phyloP scores from a whole-genome alignment of 2,888 invertebrate genomes.

The Tholera decimalis region DNA sequence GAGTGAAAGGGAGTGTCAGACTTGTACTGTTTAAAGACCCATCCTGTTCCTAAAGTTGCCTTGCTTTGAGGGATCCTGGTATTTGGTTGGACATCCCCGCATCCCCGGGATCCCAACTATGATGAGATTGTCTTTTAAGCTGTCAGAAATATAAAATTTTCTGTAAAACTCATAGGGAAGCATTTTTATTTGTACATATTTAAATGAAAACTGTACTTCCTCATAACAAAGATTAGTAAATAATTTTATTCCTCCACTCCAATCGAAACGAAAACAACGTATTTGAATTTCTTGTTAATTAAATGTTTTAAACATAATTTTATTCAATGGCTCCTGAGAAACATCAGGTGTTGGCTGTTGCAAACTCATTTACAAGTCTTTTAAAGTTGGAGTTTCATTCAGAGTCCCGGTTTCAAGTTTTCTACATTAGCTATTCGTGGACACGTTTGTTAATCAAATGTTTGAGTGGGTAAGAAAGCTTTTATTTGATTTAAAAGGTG shows the following conservation, averaged over 20 bases:
- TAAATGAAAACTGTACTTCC: too few relatives aligned
- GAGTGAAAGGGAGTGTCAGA: too few relatives aligned
- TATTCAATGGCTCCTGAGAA: constrained; percentile 58
- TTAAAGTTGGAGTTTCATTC: constrained; percentile 43
- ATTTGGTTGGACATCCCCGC: too few relatives aligned
- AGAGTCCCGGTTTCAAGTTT: constrained; percentile 37
- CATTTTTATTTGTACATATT: too few relatives aligned
- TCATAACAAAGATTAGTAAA: not conserved
- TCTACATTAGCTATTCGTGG: constrained; percentile 39
- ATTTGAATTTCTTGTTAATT: constrained; percentile 61
- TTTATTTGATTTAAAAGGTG: constrained; percentile 6
- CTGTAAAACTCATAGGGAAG: too few relatives aligned
- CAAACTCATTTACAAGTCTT: constrained; percentile 62
- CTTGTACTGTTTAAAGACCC: too few relatives aligned
- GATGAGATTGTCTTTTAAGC: too few relatives aligned
- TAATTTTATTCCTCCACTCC: constrained; percentile 19
- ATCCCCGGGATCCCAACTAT: too few relatives aligned
- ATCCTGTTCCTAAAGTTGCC: too few relatives aligned
- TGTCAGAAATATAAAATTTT: too few relatives aligned
- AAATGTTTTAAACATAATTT: constrained; percentile 56
- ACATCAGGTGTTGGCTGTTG: constrained; percentile 51
- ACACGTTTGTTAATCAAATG: constrained; percentile 41
- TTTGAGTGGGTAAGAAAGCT: constrained; percentile 3
- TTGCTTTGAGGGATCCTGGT: too few relatives aligned
- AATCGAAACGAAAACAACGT: constrained; percentile 45